These are phyloP conservation scores for Diarsia dahlii DNA, from an alignment of 2,888 invertebrate genomes.

Conservation along the genomic window DNA sequence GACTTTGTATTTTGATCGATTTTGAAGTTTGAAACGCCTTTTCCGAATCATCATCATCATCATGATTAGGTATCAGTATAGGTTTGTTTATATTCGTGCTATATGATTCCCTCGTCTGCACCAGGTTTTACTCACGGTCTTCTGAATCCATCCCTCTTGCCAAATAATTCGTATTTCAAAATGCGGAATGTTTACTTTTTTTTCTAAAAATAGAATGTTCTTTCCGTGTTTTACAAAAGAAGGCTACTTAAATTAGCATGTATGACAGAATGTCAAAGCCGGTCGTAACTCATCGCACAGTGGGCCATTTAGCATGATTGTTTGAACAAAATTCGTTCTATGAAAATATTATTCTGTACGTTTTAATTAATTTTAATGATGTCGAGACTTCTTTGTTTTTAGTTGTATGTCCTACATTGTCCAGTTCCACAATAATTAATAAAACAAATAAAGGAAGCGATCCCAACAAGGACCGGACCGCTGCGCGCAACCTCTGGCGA, in stretches of 20 bases:
- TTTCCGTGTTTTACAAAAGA: constrained; percentile 25
- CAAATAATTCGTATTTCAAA: not conserved
- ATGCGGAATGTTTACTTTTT: not conserved
- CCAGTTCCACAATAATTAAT: constrained; percentile 49
- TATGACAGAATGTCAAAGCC: constrained; percentile 43
- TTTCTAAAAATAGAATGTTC: not conserved
- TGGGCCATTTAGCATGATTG: constrained; percentile 34
- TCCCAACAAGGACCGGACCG: constrained; percentile 44
- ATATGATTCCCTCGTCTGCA: not conserved
- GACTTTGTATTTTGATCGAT: not conserved
- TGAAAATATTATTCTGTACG: constrained; percentile 11
- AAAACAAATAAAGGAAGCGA: constrained; percentile 62
- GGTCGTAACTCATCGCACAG: constrained; percentile 33
- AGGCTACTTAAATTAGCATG: constrained; percentile 51
- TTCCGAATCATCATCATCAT: not conserved
- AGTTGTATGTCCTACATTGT: constrained; percentile 31
- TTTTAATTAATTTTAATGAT: constrained; percentile 9
- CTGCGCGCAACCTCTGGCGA: constrained; percentile 60
- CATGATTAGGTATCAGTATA: not conserved
- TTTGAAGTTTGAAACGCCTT: constrained; percentile 6
- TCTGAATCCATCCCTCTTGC: not conserved
- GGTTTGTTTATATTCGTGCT: not conserved
- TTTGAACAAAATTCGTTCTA: constrained; percentile 20
- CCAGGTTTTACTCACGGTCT: not conserved
- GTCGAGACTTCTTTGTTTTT: constrained; percentile 22